A percentile compares a stretch with the other conserved stretches of the same genome.
Conservation (phyloP, 2,113 vertebrate species). For the Gavia stellata region DNA sequence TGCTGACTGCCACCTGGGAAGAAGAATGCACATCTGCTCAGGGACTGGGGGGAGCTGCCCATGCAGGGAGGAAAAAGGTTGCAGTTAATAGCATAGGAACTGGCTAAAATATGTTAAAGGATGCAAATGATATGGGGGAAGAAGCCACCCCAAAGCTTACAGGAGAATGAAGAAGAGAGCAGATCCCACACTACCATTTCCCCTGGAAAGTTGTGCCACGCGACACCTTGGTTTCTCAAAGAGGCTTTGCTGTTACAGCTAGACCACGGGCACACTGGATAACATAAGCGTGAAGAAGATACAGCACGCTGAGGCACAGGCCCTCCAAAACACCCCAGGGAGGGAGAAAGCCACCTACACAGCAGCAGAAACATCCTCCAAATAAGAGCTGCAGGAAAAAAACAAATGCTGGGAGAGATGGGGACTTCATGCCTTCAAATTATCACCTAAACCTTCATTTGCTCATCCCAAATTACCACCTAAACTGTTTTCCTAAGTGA, state of each 20-base stretch:
- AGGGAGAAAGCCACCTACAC: neutral
- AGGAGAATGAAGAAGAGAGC: neutral
- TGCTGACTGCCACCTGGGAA: neutral
- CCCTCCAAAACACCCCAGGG: neutral
- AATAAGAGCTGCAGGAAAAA: neutral
- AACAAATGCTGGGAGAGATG: neutral
- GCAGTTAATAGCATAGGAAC: neutral
- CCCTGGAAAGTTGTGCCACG: accelerated
- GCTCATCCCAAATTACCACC: neutral
- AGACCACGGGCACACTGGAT: too few relatives aligned
- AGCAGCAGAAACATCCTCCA: neutral
- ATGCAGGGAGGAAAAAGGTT: accelerated
- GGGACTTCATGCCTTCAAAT: neutral
- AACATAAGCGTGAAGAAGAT: neutral
- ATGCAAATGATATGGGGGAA: neutral
- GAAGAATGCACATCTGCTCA: neutral
- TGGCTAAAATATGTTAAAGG: neutral
- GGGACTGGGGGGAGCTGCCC: neutral
- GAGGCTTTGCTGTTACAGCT: neutral
- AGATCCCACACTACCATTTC: neutral
- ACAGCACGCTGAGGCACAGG: neutral
- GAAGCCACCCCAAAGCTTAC: neutral
- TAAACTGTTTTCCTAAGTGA: neutral
- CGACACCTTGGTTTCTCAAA: neutral
- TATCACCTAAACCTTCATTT: neutral